Evolutionary conservation across 1,140 invertebrate species (phyloP), one percentile per base, ranked within the genome.

Genomic region (Dendrolimus kikuchii): DNA sequence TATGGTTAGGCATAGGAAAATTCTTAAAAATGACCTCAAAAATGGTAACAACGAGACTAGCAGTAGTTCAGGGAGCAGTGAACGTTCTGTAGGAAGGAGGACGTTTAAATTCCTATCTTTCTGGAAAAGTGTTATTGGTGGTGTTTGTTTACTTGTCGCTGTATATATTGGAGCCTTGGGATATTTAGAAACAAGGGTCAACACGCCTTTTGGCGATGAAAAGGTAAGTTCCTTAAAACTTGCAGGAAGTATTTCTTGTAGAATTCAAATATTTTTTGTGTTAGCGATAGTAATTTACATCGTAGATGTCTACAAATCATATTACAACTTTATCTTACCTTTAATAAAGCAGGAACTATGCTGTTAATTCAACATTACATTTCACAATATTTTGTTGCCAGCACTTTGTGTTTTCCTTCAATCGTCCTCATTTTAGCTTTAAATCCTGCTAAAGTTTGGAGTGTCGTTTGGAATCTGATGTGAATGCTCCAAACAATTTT

Each of bases 161-260:
- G 89, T 89, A 5, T 93, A 92, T 76, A 92, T 95, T 60, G 92
- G 92, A 42, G 95, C 94, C 63, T 86, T 93, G 65, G 94, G 95
- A 6, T 95, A 96, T 72, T 81, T 96, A 40, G 95, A 96, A 81
- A 96, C 95, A 1, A 88, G 94, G 58, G 94, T 98, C 0, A 96
- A 95, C 71, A 97, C 95, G 4, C 96, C 95, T 0, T 92, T 94
- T 53, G 90, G 94, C 71, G 89, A 91, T 46, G 90, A 92, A 57
- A 95, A 93, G 88, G 94, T 95, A 87, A 66, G 50, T 49, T 9
- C 23, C 42, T 38, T 43, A 36, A 6, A 6, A 38, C 2, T 42
- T 41, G 42, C 6, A 38, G 23, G 23, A 23, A 23, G 23, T 23
- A 23, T 23, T 23, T 23, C 23, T 23, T 23, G 3, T 23, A 23